Base-by-base conservation (phyloP, 2,888 invertebrate species). In the Trichogramma evanescens region DNA sequence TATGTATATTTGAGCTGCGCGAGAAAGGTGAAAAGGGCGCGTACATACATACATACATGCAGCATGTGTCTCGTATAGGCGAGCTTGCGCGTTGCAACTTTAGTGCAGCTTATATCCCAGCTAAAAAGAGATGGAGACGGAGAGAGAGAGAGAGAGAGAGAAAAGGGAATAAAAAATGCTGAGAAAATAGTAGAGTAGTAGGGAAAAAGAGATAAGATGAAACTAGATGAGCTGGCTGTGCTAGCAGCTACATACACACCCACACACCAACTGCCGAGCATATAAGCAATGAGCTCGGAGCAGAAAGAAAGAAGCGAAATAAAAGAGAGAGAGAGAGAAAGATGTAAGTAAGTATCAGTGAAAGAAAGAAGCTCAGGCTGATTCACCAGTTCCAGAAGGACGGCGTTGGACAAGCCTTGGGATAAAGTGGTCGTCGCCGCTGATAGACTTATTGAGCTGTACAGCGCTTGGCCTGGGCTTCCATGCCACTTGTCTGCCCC, bases 91-190 rank as follows among this genome's bases (percentile, higher is more conserved):
- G 26, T 26, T 26, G 26, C 26, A 3, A 26, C 26, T 26, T 26
- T 26, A 26, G 26, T 26, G 26, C 26, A 26, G 26, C 2, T 26
- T 26, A 26, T 26, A 26, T n/a, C 26, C 26, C 26, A 26, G 26
- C 26, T 26, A 50, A 26, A 9, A 41, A 42, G 10, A 45, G 54
- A 26, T 44, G 39, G 48, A 41, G 48, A 6, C 5, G n/a, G 44
- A 56, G 50, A 40, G 44, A 56, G 50, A 7, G 43, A 44, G 45
- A 51, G 40, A 44, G 26, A 26, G 49, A 26, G 10, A 8, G 48
- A 42, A 59, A 54, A 63, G 53, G 51, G 59, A 63, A 63, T 63
- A 63, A 63, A 63, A 59, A 59, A 63, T 59, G 59, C 54, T 63
- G 39, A 9, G 51, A 57, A 63, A 63, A 63, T 59, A 63, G 59